These are phyloP conservation scores for Yponomeuta malinellus DNA, from an alignment of 2,888 invertebrate species.

Conservation along the genomic window DNA sequence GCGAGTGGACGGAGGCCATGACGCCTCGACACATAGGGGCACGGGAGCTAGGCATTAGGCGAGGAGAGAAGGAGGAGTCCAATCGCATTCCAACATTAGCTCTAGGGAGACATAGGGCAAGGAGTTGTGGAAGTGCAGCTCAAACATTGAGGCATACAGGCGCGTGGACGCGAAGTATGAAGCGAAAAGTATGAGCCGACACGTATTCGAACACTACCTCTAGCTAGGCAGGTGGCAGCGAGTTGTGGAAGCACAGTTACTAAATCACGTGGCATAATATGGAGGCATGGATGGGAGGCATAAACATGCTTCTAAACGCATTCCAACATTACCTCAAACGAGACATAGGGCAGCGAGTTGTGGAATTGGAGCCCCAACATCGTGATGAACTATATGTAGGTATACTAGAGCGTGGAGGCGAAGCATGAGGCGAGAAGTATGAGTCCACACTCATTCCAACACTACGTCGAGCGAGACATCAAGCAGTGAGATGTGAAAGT, in stretches of 20 bases:
- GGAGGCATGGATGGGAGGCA: too few species aligned
- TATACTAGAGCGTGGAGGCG: constrained; percentile 29
- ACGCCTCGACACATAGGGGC: too few species aligned
- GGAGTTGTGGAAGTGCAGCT: constrained; percentile 44
- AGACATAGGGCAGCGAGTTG: constrained; percentile 37
- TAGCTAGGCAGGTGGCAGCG: constrained; percentile 18
- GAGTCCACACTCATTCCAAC: constrained; percentile 68
- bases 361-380: constrained; percentile 38
- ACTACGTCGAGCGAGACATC: constrained; percentile 31
- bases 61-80: constrained; percentile 59
- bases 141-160: constrained; percentile 30
- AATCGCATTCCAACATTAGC: constrained; percentile 59
- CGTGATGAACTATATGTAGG: constrained; percentile 20
- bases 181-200: constrained; percentile 61
- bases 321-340: constrained; percentile 30
- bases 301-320: too few species aligned
- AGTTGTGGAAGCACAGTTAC: too few species aligned
- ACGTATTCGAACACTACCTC: constrained; percentile 57
- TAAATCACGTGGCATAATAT: too few species aligned
- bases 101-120: constrained; percentile 30
- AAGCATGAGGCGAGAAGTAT: constrained; percentile 47
- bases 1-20: too few species aligned
- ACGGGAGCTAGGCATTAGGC: constrained; percentile 34
- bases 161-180: constrained; percentile 30
- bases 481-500: not conserved